Evolutionary conservation across 2,113 vertebrate species (phyloP), one percentile per base, ranked within the genome.

Genomic region (Caloenas nicobarica): DNA sequence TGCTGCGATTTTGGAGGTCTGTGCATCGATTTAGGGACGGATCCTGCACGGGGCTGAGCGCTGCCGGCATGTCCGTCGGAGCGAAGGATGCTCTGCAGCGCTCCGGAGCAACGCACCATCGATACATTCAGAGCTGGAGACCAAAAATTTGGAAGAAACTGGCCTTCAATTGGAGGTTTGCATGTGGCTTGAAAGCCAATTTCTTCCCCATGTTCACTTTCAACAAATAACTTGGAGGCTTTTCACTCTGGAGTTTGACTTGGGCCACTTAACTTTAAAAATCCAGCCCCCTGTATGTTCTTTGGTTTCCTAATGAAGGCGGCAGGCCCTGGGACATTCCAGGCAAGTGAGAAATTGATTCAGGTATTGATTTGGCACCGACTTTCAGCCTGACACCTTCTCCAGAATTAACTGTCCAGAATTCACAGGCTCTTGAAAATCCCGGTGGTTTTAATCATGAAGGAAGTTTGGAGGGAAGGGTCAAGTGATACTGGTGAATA

Each of bases 51-150:
- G 26, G n/a, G 42, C 71, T 48, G 61, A 57, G 74, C 14, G 31
- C 79, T 74, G 36, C 68, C 80, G 72, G 84, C 16, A 1, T 0
- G 18, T 23, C 85, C 29, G 56, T 2, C 40, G 78, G 58, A 61
- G 46, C 54, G 42, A 53, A 91, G 50, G 91, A n/a, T 78, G 81
- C 68, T 93, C 74, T 89, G 84, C 91, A 66, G 91, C 38, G 34
- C 65, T 81, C 79, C 77, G 57, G 81, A 44, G 84, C 61, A 68
- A 73, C 33, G 4, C 2, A 0, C 25, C 58, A 93, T 77, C 68
- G 0, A 65, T 80, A 65, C 11, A 11, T 19, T 76, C 50, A 15
- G 74, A 85, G 58, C 81, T 76, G 54, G 26, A 69, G 87, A 53
- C 57, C 61, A 84, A 78, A 86, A 28, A 46, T 19, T 46, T 19